Conservation (phyloP, 2,888 invertebrate species). For the Neelides folsomi region DNA sequence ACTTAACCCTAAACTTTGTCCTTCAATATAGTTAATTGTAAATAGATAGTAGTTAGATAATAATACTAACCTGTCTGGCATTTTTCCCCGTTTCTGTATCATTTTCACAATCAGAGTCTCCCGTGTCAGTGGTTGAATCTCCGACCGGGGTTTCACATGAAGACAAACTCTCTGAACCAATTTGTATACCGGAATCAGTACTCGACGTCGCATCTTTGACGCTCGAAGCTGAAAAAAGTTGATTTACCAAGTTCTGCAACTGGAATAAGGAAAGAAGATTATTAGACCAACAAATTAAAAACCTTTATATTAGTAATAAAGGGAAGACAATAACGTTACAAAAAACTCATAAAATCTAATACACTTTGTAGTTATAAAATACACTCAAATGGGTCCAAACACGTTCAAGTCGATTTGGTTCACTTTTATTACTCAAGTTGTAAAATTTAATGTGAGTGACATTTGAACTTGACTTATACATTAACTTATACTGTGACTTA, state of each 20-base stretch:
- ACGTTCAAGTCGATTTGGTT: too few relatives aligned
- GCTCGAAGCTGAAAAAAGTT: constrained; percentile 24
- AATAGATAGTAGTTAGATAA: neutral
- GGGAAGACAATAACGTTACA: too few relatives aligned
- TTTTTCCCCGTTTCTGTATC: constrained; percentile 27
- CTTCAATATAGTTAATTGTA: neutral
- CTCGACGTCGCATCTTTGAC: constrained; percentile 31
- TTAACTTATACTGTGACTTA: too few relatives aligned
- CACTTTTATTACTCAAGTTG: too few relatives aligned
- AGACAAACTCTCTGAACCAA: constrained; percentile 32
- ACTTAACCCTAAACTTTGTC: constrained; percentile 9
- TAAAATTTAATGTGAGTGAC: too few relatives aligned
- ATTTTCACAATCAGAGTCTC: constrained; percentile 32
- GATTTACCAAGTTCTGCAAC: constrained; percentile 32
- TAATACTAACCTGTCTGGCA: constrained; percentile 26
- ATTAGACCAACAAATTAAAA: neutral
- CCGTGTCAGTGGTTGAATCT: constrained; percentile 32
- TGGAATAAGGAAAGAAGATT: constrained; percentile 8
- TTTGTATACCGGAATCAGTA: constrained; percentile 33
- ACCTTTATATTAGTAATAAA: too few relatives aligned
- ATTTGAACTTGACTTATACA: too few relatives aligned
- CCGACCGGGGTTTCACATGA: constrained; percentile 33
- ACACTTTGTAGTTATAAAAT: too few relatives aligned
- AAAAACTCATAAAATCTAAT: too few relatives aligned
- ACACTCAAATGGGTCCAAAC: too few relatives aligned